Base-by-base conservation (phyloP, 2,113 vertebrate genomes). In the Myrmophylax atrothorax region DNA sequence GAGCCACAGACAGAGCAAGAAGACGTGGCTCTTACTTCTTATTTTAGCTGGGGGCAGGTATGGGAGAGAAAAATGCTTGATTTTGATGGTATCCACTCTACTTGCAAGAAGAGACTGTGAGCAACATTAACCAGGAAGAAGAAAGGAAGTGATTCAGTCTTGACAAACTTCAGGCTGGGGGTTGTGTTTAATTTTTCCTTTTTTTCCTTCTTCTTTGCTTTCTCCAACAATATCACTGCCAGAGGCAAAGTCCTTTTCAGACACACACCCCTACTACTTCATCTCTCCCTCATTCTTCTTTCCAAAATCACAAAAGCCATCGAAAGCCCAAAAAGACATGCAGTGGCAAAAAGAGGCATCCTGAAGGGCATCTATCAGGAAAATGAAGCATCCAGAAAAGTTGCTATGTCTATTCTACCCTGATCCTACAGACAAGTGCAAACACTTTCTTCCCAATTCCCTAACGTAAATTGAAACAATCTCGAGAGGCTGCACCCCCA, bases 221-320 rank as follows among this genome's bases (percentile, higher is more conserved):
- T 85, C 37, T 89, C 70, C 62, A 85, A 56, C 70, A 74, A 38
- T 38, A 63, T 66, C 42, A 79, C 58, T 64, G 84, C 87, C 58
- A 40, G 75, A 87, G 59, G 78, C 46, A 91, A 87, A 84, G 88
- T 81, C 40, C 52, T 87, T 92, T 94, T 46, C 76, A 86, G 52
- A 52, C 44, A 90, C n/a, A 69, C 35, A 56, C 29, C 58, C 66
- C 50, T 69, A 58, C 58, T 92, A 73, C 69, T 38, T 73, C 17
- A 5, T 40, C 38, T 55, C 69, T 73, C 69, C 69, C 35, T 84
- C 42, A 77, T 33, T 90, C 56, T 50, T 91, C 87, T 56, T 87
- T 89, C 42, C 62, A 95, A 82, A 52, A 76, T 87, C 49, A 78
- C 53, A 76, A 64, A 83, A 96, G 83, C 58, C 56, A 62, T 46